Evolutionary conservation across 2,888 invertebrate genomes (phyloP), one percentile per base, ranked within the genome.

Genomic region (Mayetiola destructor): DNA sequence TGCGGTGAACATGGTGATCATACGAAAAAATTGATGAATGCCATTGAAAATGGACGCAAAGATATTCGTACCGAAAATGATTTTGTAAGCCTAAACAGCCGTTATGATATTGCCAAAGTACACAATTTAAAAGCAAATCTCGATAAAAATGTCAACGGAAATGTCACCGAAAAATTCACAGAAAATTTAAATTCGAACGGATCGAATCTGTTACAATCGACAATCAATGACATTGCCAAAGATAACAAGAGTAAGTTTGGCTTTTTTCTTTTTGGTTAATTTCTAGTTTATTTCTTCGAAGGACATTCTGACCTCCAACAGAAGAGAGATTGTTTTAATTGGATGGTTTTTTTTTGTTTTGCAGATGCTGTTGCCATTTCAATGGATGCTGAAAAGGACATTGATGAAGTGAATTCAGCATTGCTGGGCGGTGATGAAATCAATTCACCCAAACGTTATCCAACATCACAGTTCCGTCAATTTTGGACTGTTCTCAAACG

Each of bases 1-100:
- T 92, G 93, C 67, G 95, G 95, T 0, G 95, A 96, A 71, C 93
- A 95, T 69, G 96, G 96, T 57, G 89, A 92, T 67, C 86, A 92
- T 66, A 88, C 85, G 1, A 80, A 82, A 62, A 87, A 83, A 64
- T 74, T 93, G 56, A 90, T 92, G 6, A 80, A 81, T 9, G 91
- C 92, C 8, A 89, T 93, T 56, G 80, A 85, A 61, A 89, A 89
- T 69, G 90, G 92, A 56, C 82, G 84, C 66, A 78, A 82, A 63
- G 88, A 90, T 66, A 86, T 89, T 64, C 81, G 87, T 62, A 79
- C 78, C 35, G 81, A 83, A n/a, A 74, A 78, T 62, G 80, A 83
- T 0, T 84, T 85, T 68, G 82, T 85, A 0, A 79, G 77, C 1
- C 67, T 75, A 1, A 79, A 79, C 61, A 68, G 70, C 1, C 67